Conservation (phyloP, 2,113 vertebrate genomes). For the Octodon degus region DNA sequence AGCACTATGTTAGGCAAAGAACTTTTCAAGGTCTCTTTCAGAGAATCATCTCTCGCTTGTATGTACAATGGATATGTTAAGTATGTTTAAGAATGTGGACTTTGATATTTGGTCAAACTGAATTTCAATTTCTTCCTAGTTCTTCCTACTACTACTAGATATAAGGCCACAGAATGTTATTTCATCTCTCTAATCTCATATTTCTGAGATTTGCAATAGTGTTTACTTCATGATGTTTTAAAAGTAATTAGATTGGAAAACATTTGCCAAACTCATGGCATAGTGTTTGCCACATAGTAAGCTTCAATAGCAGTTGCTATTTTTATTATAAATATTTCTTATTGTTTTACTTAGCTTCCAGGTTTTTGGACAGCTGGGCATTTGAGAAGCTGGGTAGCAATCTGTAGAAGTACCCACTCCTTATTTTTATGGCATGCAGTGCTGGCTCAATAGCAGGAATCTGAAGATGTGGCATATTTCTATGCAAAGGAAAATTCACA, state of each 20-base stretch:
- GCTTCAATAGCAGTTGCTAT: background rate
- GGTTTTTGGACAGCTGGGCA: background rate
- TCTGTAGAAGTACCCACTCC: background rate
- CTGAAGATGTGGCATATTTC: background rate
- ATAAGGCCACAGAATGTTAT: background rate
- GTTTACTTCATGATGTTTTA: background rate
- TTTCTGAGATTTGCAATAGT: background rate
- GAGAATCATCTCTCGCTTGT: background rate
- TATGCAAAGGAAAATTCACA: background rate
- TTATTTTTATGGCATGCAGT: background rate
- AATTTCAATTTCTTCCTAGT: background rate
- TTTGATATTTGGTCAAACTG: background rate
- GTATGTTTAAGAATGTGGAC: background rate
- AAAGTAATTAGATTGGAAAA: background rate
- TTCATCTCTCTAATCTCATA: background rate
- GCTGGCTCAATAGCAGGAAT: background rate
- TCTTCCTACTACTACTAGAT: background rate
- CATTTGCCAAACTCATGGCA: background rate
- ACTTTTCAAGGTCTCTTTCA: background rate
- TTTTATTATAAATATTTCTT: background rate
- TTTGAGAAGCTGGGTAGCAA: background rate
- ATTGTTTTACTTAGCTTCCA: background rate
- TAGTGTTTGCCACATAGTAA: background rate
- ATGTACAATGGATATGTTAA: background rate
- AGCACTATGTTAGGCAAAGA: background rate